A percentile compares a stretch with the other conserved stretches of the same genome.
Conservation (phyloP, 1,140 invertebrate genomes). For the Cyclargus thomasi region DNA sequence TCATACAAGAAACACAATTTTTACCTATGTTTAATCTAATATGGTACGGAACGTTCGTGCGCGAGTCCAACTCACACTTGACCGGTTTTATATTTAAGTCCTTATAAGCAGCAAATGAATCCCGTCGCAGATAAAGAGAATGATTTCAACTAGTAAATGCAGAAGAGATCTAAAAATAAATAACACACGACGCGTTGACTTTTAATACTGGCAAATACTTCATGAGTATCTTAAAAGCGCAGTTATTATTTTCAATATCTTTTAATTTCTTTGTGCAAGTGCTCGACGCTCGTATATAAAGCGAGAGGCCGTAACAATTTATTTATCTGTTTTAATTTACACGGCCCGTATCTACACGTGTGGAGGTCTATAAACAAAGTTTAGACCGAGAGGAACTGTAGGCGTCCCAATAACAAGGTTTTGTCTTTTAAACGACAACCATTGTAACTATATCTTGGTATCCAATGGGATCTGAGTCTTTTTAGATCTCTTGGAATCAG, state of each 20-base stretch:
- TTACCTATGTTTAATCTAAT: too few relatives aligned
- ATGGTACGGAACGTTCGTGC: too few relatives aligned
- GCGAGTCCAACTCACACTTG: too few relatives aligned
- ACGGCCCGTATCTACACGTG: conserved; percentile 18
- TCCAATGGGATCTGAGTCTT: conserved; percentile 42
- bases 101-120: too few relatives aligned
- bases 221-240: neutral
- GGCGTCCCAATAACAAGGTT: conserved; percentile 64
- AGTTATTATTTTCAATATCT: neutral
- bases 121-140: too few relatives aligned
- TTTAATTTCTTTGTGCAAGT: neutral
- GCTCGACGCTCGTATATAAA: neutral
- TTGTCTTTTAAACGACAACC: conserved; percentile 61
- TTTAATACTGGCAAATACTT: neutral
- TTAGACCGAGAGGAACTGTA: conserved; percentile 29
- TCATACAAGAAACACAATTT: too few relatives aligned
- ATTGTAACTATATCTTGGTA: conserved; percentile 57
- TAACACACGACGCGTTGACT: too few relatives aligned
- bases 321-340: conserved; percentile 23
- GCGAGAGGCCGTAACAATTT: conserved; percentile 15
- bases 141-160: too few relatives aligned
- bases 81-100: too few relatives aligned
- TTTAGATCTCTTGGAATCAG: conserved; percentile 13
- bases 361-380: conserved; percentile 21
- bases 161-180: too few relatives aligned